Percentiles rank a stretch among this genome's conserved stretches.
Evolutionary conservation across 2,797 vertebrate genomes (phyloP).

Genomic region (Rhinatrema bivittatum): DNA sequence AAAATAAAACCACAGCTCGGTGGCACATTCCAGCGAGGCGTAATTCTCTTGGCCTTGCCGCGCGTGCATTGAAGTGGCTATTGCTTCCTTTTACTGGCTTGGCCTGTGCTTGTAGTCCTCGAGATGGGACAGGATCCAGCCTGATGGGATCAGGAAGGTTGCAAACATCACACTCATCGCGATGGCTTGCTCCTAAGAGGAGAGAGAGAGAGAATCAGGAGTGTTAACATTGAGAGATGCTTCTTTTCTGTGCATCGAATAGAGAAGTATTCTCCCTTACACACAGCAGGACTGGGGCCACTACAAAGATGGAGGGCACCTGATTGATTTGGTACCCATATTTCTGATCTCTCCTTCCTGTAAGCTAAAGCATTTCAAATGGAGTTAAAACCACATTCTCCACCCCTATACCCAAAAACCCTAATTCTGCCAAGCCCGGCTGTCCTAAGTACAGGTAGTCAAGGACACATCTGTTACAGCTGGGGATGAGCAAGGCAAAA

Average conservation of each 20-base stretch:
- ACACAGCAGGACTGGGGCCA: not conserved
- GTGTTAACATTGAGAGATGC: too few relatives aligned
- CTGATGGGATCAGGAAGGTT: conserved; percentile 50
- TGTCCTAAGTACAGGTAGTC: too few relatives aligned
- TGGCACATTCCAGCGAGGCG: not conserved
- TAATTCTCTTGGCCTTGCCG: too few relatives aligned
- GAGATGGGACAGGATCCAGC: conserved; percentile 63
- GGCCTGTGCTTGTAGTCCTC: conserved; percentile 55
- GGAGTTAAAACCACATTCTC: too few relatives aligned
- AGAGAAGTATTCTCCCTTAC: not conserved
- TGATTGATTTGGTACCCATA: not conserved
- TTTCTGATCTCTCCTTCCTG: not conserved
- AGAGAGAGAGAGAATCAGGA: not conserved
- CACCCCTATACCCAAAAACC: too few relatives aligned
- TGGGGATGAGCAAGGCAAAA: too few relatives aligned
- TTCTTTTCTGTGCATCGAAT: not conserved
- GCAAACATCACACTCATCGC: conserved; percentile 13
- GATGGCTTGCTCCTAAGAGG: conserved; percentile 31
- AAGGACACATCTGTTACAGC: too few relatives aligned
- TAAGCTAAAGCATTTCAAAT: not conserved
- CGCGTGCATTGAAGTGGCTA: conserved; percentile 16
- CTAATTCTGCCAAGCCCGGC: too few relatives aligned
- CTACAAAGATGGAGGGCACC: too few relatives aligned
- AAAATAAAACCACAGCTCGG: too few relatives aligned
- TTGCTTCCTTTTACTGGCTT: not conserved